A percentile compares a stretch with the other conserved stretches of the same genome.
phyloP scores from a whole-genome alignment of 2,113 vertebrate species.

The Ibidorhyncha struthersii region DNA sequence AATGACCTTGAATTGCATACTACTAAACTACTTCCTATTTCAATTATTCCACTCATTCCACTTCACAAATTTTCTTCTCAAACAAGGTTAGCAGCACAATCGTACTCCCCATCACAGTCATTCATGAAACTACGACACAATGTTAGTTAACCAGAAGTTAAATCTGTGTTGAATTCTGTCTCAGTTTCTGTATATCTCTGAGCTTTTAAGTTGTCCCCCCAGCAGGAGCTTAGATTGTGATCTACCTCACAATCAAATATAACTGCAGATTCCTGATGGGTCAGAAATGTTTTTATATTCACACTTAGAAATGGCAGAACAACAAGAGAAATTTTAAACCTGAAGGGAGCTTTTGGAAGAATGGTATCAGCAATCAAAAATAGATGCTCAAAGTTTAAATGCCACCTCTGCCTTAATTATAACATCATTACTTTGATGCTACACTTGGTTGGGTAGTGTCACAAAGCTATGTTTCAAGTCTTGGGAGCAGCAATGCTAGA shows the following conservation, averaged over 20 bases:
- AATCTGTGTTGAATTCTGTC: not conserved
- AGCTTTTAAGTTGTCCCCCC: not conserved
- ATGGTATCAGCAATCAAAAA: not conserved
- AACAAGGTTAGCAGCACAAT: not conserved
- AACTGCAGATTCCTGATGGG: not conserved
- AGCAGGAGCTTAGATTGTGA: not conserved
- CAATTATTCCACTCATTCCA: not conserved
- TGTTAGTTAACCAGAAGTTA: not conserved
- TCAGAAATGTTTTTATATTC: not conserved
- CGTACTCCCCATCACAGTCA: not conserved
- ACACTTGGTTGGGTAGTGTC: not conserved
- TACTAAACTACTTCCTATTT: not conserved
- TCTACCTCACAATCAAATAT: not conserved
- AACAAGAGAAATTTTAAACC: not conserved
- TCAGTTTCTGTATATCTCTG: not conserved
- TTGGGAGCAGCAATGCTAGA: not conserved
- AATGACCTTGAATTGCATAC: not conserved
- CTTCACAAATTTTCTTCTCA: not conserved
- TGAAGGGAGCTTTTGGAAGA: not conserved
- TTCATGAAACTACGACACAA: not conserved
- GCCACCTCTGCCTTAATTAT: not conserved
- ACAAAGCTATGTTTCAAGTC: not conserved
- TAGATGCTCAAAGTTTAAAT: not conserved
- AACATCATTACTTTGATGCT: not conserved
- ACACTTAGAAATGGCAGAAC: not conserved